Evolutionary conservation across 64 coral and sea anemone species (phyloP).

Genomic region (Dendronephthya gigantea): DNA sequence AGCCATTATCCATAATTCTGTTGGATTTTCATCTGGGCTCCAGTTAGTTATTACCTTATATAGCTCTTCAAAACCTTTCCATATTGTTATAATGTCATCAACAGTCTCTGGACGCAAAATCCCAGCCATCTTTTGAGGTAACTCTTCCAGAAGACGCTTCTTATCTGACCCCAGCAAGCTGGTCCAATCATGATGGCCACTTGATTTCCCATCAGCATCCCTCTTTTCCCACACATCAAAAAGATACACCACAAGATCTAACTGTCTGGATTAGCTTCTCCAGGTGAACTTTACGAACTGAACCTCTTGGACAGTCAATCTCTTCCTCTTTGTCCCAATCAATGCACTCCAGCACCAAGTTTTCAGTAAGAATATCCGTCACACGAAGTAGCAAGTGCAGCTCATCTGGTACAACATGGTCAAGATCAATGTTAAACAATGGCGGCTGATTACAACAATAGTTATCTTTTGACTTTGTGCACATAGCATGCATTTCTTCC

Average conservation of each 20-base stretch:
- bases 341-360: constrained; percentile 33
- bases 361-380: constrained; percentile 5
- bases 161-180: constrained; percentile 40
- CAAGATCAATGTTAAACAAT: constrained; percentile 24
- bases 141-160: constrained; percentile 27
- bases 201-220: constrained; percentile 37
- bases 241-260: neutral
- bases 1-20: constrained; percentile 17
- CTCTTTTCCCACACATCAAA: constrained; percentile 29
- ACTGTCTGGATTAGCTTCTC: neutral
- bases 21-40: neutral
- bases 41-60: constrained; percentile 8
- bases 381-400: constrained; percentile 40
- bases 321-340: constrained; percentile 20
- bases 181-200: constrained; percentile 37
- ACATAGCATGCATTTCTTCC: neutral
- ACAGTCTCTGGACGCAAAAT: constrained; percentile 33
- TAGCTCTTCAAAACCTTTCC: constrained; percentile 30
- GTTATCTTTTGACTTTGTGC: neutral
- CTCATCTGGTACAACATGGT: constrained; percentile 35
- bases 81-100: constrained; percentile 27
- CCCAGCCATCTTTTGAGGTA: constrained; percentile 3
- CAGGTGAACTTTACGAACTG: neutral
- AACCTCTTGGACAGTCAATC: neutral
- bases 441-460: constrained; percentile 14